These are phyloP conservation scores for Lathronympha strigana DNA, from an alignment of 2,888 invertebrate species.

Conservation along the genomic window DNA sequence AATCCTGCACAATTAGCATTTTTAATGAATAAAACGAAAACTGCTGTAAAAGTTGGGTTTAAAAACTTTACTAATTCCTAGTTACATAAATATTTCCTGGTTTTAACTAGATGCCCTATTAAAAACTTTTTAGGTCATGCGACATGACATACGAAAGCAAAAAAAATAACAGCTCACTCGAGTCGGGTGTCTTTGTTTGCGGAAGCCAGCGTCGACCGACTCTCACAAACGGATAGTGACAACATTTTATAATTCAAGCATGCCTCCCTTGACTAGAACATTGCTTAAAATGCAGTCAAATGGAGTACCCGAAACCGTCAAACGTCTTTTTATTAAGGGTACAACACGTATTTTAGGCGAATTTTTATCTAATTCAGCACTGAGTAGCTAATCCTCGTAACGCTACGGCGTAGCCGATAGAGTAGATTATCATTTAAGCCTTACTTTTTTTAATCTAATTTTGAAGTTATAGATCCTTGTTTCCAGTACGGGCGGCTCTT, in stretches of 20 bases:
- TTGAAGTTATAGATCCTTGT: too few species aligned
- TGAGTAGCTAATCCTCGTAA: too few species aligned
- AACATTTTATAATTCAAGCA: constrained; percentile 35
- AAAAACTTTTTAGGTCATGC: constrained; percentile 41
- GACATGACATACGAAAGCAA: constrained; percentile 29
- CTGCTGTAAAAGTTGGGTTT: not conserved
- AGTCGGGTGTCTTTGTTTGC: constrained; percentile 34
- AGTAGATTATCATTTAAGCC: too few species aligned
- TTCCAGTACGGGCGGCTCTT: too few species aligned
- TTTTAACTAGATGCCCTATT: constrained; percentile 39
- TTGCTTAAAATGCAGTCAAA: constrained; percentile 15
- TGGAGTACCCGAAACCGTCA: not conserved
- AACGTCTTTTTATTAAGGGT: not conserved
- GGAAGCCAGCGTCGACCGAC: constrained; percentile 28
- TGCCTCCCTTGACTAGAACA: constrained; percentile 18
- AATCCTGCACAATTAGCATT: too few species aligned
- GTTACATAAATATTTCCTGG: constrained; percentile 10
- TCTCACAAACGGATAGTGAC: constrained; percentile 32
- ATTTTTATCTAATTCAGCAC: too few species aligned
- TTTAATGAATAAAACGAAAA: not conserved
- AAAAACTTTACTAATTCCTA: not conserved
- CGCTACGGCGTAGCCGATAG: too few species aligned
- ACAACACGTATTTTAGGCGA: too few species aligned
- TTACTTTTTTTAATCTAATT: too few species aligned
- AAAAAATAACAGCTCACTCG: constrained; percentile 37